phyloP scores from a whole-genome alignment of 1,140 invertebrate genomes.

The Gonatopus flavifemur region DNA sequence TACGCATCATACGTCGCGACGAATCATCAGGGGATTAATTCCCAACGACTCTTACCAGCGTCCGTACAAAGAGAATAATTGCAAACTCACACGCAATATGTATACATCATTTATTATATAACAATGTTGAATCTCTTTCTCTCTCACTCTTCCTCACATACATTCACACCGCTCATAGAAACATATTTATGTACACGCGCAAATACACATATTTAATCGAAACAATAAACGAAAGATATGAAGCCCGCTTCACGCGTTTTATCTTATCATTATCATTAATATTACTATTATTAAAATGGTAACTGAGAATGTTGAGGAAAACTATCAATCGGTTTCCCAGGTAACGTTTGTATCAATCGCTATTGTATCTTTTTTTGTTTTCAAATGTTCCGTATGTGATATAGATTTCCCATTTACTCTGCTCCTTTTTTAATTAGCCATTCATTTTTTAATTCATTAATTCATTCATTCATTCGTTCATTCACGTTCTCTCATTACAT shows the following conservation, averaged over 20 bases:
- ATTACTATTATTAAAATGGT: slow-evolving; percentile 29
- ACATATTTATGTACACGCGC: slow-evolving; percentile 3
- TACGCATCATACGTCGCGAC: not conserved
- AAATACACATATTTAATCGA: slow-evolving; percentile 19
- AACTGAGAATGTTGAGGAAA: slow-evolving; percentile 32
- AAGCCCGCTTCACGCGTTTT: slow-evolving; percentile 47
- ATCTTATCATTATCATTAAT: not conserved
- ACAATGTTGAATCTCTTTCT: slow-evolving; percentile 5
- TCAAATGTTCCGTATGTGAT: slow-evolving; percentile 1
- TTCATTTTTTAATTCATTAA: slow-evolving; percentile 8
- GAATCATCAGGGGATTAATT: slow-evolving; percentile 18
- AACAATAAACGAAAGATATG: slow-evolving; percentile 45
- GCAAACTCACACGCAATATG: slow-evolving; percentile 23
- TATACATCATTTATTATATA: slow-evolving; percentile 16
- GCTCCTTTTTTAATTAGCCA: not conserved
- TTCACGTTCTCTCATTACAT: too few relatives aligned
- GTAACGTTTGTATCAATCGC: slow-evolving; percentile 26
- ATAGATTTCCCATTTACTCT: not conserved
- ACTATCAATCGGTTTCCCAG: slow-evolving; percentile 19
- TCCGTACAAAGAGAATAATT: too few relatives aligned
- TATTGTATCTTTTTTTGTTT: slow-evolving; percentile 14
- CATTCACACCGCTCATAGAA: not conserved
- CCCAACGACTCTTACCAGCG: too few relatives aligned
- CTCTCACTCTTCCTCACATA: slow-evolving; percentile 1
- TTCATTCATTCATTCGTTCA: too few relatives aligned